These are phyloP conservation scores for Dascyllus trimaculatus DNA, from an alignment of 2,113 vertebrate genomes.

Conservation along the genomic window DNA sequence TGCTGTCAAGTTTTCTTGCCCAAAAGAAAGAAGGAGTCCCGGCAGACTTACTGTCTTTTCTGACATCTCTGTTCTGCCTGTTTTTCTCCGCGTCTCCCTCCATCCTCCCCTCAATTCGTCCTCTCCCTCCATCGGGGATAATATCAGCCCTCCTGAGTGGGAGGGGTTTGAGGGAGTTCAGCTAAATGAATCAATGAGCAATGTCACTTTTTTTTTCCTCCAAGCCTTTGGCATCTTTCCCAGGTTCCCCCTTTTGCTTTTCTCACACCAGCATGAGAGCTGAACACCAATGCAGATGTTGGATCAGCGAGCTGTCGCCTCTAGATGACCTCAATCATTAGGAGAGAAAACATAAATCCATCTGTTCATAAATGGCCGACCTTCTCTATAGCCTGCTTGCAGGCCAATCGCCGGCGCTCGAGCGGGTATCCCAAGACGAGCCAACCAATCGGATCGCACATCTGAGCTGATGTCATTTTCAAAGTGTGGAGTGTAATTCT, in stretches of 20 bases:
- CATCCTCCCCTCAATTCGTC: conserved; percentile 43
- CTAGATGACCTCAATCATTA: conserved; percentile 62
- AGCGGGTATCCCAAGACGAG: conserved; percentile 55
- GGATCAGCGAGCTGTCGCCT: conserved; percentile 54
- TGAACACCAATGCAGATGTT: conserved; percentile 43
- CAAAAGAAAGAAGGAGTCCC: conserved; percentile 13
- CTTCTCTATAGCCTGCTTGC: conserved; percentile 23
- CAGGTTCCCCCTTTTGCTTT: conserved; percentile 57
- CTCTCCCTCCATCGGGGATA: conserved; percentile 57
- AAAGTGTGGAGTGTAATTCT: conserved; percentile 37
- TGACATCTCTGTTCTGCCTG: conserved; percentile 54
- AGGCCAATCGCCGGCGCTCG: conserved; percentile 55
- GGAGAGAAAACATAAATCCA: conserved; percentile 63
- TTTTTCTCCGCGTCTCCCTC: conserved; percentile 41
- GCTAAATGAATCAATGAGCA: conserved; percentile 66
- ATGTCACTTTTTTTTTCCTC: conserved; percentile 41
- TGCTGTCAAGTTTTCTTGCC: conserved; percentile 17
- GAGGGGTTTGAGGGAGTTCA: conserved; percentile 62
- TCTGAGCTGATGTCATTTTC: conserved; percentile 50
- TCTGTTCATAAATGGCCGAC: conserved; percentile 64
- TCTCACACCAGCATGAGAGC: conserved; percentile 38
- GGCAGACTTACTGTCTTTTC: conserved; percentile 36
- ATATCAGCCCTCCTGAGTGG: conserved; percentile 63
- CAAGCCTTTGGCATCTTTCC: conserved; percentile 55
- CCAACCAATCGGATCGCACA: conserved; percentile 59